phyloP scores from a whole-genome alignment of 2,797 vertebrate genomes.

The Setipinna tenuifilis region DNA sequence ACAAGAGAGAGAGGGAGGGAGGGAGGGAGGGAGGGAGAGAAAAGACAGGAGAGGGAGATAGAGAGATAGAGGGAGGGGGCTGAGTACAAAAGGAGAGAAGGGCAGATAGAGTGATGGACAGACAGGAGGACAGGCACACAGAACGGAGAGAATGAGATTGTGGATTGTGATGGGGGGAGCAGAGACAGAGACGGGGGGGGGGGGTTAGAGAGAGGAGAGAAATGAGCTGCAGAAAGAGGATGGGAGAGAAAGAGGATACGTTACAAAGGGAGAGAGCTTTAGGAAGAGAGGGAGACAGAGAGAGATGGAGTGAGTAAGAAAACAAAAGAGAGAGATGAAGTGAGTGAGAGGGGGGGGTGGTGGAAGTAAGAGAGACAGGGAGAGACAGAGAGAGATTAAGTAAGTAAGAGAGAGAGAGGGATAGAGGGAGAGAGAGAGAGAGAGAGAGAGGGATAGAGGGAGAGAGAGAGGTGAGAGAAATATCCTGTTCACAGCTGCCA shows the following conservation, averaged over 20 bases:
- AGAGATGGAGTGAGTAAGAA: neutral
- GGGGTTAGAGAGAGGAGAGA: neutral
- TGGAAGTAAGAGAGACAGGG: no score
- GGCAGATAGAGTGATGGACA: neutral
- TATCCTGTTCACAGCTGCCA: constrained; percentile 71
- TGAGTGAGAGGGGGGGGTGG: no score
- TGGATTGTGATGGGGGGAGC: neutral
- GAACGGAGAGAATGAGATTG: constrained; percentile 1
- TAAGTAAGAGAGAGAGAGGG: neutral
- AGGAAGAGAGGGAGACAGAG: neutral
- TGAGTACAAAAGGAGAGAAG: no score
- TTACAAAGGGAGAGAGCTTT: neutral
- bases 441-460: neutral
- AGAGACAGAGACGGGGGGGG: neutral
- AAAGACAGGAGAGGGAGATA: no score
- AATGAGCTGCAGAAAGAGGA: neutral
- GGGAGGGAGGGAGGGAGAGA: no score
- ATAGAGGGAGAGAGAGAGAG: constrained; percentile 3
- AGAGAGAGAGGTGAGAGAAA: constrained; percentile 64
- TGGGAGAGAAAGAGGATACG: neutral
- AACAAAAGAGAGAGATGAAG: neutral
- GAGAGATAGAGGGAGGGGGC: no score
- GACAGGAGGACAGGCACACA: neutral
- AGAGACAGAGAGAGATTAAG: neutral
- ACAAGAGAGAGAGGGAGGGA: no score